Evolutionary conservation across 2,113 vertebrate genomes (phyloP).

Genomic region (Baryphthengus martii): DNA sequence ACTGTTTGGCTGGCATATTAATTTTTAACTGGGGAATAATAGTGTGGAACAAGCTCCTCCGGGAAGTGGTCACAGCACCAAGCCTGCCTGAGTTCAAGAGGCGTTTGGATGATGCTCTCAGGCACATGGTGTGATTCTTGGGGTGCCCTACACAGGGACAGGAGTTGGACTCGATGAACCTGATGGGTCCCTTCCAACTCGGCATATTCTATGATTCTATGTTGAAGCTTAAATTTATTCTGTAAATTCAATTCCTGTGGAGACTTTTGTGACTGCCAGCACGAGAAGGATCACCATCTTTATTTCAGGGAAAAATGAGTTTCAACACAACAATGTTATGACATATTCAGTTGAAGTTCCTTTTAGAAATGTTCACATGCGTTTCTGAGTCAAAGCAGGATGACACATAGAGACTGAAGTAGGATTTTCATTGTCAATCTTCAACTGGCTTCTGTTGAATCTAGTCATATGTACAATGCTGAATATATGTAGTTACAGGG

Average conservation of each 20-base stretch:
- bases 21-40: neutral
- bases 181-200: no score
- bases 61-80: no score
- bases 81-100: no score
- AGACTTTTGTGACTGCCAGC: neutral
- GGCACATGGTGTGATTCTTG: no score
- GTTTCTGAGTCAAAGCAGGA: neutral
- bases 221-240: neutral
- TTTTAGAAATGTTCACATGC: neutral
- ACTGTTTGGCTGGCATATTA: neutral
- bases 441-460: neutral
- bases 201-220: no score
- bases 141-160: no score
- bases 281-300: neutral
- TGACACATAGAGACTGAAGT: neutral
- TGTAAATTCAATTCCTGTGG: neutral
- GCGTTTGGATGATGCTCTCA: no score
- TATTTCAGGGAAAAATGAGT: neutral
- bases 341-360: neutral
- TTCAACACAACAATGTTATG: neutral
- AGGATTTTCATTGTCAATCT: neutral
- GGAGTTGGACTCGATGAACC: no score
- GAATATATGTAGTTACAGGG: neutral
- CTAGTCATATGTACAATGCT: neutral
- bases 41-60: no score